phyloP scores from a whole-genome alignment of 2,113 vertebrate genomes.

The Nyctibius bracteatus region DNA sequence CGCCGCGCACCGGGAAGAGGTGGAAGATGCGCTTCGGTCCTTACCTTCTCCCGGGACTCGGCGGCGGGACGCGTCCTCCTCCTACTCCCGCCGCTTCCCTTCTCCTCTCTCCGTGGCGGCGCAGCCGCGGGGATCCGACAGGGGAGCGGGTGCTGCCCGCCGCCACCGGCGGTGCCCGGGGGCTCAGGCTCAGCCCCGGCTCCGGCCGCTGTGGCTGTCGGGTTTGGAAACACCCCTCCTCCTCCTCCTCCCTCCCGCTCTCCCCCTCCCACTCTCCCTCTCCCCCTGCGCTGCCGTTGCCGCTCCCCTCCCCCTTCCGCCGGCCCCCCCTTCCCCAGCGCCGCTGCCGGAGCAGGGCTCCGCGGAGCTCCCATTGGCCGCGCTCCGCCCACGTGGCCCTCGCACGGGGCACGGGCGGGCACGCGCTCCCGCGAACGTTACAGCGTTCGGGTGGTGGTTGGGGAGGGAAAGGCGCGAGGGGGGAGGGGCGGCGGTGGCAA shows the following conservation, averaged over 20 bases:
- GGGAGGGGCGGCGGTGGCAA: not conserved
- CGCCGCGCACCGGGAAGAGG: not conserved
- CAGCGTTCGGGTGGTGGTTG: not conserved
- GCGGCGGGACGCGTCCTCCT: not conserved
- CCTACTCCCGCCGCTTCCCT: not conserved
- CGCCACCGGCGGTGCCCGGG: not conserved
- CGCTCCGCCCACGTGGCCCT: constrained; percentile 64
- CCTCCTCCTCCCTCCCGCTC: not conserved
- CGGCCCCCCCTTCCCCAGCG: constrained; percentile 27
- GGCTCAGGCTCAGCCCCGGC: not conserved
- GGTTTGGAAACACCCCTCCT: constrained; percentile 45
- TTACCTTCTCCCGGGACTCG: not conserved
- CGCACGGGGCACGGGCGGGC: not conserved
- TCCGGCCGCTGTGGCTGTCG: not conserved
- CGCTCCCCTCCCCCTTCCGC: not conserved
- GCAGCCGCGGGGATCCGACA: constrained; percentile 1
- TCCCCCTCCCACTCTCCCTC: constrained; percentile 1
- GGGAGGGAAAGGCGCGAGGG: not conserved
- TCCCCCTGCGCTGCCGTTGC: constrained; percentile 1
- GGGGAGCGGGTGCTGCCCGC: constrained; percentile 6
- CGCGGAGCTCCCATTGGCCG: constrained; percentile 62
- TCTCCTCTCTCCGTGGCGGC: not conserved
- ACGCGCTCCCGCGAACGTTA: not conserved
- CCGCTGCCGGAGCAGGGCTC: constrained; percentile 5
- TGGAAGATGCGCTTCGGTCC: not conserved